Percentiles rank a stretch among this genome's conserved stretches.
Evolutionary conservation across 1,140 invertebrate species (phyloP).

Genomic region (Drosophila sucinea): DNA sequence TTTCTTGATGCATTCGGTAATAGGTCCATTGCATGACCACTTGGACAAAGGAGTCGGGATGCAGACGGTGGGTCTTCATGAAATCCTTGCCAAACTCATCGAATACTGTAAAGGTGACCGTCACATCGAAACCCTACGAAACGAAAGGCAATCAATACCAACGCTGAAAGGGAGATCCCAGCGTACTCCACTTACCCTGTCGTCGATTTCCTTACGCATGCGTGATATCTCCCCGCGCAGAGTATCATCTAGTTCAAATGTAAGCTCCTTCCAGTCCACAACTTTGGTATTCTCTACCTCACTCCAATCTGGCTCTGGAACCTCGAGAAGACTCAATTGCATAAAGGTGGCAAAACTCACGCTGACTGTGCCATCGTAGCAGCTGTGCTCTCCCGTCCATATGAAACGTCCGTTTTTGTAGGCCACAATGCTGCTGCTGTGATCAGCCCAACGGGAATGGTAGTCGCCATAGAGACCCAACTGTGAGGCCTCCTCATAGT

Average conservation of each 20-base stretch:
- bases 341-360: conserved; percentile 80
- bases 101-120: conserved; percentile 81
- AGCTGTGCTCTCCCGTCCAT: conserved; percentile 83
- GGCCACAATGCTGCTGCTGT: conserved; percentile 83
- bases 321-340: conserved; percentile 80
- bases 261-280: conserved; percentile 53
- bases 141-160: neutral
- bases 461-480: conserved; percentile 83
- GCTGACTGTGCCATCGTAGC: conserved; percentile 85
- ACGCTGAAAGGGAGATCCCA: neutral
- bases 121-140: conserved; percentile 82
- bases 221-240: conserved; percentile 67
- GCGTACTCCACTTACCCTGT: conserved; percentile 42
- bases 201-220: conserved; percentile 58
- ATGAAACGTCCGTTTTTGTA: conserved; percentile 84
- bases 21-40: conserved; percentile 87
- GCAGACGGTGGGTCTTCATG: conserved; percentile 83
- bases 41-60: conserved; percentile 87
- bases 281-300: conserved; percentile 33
- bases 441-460: conserved; percentile 85
- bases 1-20: conserved; percentile 84
- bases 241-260: conserved; percentile 70
- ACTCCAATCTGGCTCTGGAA: conserved; percentile 66
- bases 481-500: conserved; percentile 81
- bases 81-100: conserved; percentile 85